Percentiles rank a stretch among this genome's conserved stretches.
Evolutionary conservation across 2,888 invertebrate genomes (phyloP).

Genomic region (Ennomos quercinarius): DNA sequence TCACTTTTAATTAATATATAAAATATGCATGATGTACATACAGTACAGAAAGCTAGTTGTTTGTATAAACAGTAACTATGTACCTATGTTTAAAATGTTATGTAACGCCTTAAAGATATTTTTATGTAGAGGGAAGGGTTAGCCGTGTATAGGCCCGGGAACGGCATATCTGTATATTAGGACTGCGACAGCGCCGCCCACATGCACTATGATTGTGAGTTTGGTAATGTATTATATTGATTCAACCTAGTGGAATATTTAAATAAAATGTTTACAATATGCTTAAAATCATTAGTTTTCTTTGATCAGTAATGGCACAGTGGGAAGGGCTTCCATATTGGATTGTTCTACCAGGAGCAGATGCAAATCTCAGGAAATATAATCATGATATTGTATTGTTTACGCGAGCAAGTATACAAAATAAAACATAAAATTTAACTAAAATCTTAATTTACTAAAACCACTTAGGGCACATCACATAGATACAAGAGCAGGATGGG

Average conservation of each 20-base stretch:
- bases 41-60: constrained; percentile 35
- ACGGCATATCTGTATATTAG: constrained; percentile 60
- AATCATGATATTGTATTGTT: too few species aligned
- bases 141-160: constrained; percentile 33
- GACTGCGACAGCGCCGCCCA: constrained; percentile 37
- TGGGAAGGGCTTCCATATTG: too few species aligned
- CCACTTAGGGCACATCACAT: too few species aligned
- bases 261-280: constrained; percentile 82
- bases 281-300: constrained; percentile 57
- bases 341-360: too few species aligned
- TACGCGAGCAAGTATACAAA: too few species aligned
- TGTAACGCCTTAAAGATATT: constrained; percentile 53
- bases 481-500: too few species aligned
- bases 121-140: constrained; percentile 20
- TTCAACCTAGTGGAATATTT: constrained; percentile 74
- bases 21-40: constrained; percentile 43
- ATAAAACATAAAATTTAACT: too few species aligned
- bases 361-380: too few species aligned
- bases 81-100: constrained; percentile 54
- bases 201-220: constrained; percentile 35
- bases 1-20: neutral
- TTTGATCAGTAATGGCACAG: neutral
- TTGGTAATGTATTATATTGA: constrained; percentile 75
- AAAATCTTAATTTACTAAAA: too few species aligned
- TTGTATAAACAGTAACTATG: constrained; percentile 41